Evolutionary conservation across 2,113 vertebrate species (phyloP).

Genomic region (Erythrolamprus reginae): DNA sequence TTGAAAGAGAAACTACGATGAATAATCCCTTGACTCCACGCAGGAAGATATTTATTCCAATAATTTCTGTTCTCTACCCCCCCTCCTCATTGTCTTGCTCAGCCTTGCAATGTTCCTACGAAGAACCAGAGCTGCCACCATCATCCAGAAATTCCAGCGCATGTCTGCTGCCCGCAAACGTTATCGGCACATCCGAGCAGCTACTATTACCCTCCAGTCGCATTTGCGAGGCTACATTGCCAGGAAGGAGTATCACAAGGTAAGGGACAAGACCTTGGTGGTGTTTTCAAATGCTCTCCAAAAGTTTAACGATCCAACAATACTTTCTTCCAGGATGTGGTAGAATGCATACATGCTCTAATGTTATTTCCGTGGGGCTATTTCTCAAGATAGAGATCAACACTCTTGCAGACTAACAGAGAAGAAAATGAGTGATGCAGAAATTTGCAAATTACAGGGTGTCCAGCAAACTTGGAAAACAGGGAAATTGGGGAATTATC

Average conservation of each 20-base stretch:
- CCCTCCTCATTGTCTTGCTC: slow-evolving; percentile 10
- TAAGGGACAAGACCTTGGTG: slow-evolving; percentile 54
- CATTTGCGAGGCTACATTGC: slow-evolving; percentile 86
- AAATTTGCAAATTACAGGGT: neutral
- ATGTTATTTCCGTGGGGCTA: neutral
- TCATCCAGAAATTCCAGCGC: slow-evolving; percentile 91
- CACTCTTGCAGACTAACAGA: neutral
- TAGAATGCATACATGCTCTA: neutral
- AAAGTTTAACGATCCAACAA: neutral
- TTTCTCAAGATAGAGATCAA: neutral
- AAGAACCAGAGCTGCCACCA: slow-evolving; percentile 82
- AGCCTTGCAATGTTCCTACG: slow-evolving; percentile 89
- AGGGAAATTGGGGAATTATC: no score
- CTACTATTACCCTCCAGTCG: slow-evolving; percentile 85
- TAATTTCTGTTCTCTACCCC: neutral
- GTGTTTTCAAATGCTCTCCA: neutral
- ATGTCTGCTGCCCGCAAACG: slow-evolving; percentile 78
- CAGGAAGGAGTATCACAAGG: slow-evolving; percentile 83
- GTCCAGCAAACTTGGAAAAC: no score
- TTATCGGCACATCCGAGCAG: slow-evolving; percentile 77
- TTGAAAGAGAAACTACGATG: neutral
- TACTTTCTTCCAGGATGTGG: neutral
- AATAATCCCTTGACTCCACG: neutral
- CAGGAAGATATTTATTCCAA: neutral
- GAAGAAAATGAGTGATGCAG: neutral